phyloP scores from a whole-genome alignment of 2,113 vertebrate species.

The Erythrocebus patas region DNA sequence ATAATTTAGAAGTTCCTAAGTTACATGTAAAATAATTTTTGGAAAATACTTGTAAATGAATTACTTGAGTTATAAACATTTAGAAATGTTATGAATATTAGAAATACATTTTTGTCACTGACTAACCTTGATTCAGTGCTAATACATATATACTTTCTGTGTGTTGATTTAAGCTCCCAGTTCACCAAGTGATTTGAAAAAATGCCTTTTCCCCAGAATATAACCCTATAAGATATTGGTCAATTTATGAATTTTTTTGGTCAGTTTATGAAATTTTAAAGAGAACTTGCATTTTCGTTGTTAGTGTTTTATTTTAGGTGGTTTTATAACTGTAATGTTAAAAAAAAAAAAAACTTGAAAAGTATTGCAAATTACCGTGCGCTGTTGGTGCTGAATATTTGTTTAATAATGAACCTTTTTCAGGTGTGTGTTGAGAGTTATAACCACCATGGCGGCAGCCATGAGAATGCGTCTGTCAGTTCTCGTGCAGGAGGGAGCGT shows the following conservation, averaged over 20 bases:
- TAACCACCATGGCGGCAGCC: not conserved
- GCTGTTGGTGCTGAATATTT: slow-evolving; percentile 18
- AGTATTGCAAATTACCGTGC: not conserved
- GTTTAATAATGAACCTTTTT: slow-evolving; percentile 17
- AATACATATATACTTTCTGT: not conserved
- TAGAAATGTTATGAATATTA: not conserved
- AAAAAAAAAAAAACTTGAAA: not conserved
- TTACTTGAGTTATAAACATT: not conserved
- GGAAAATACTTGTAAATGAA: not conserved
- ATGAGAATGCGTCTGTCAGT: not conserved
- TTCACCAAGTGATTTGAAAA: not conserved
- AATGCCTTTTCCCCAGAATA: not conserved
- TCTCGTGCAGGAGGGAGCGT: not conserved
- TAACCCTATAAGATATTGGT: not conserved
- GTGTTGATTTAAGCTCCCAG: not conserved
- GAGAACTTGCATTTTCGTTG: not conserved
- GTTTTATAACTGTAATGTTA: not conserved
- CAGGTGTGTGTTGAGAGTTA: not conserved
- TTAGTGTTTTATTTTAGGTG: slow-evolving; percentile 3
- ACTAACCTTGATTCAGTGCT: not conserved
- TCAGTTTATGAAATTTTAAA: not conserved
- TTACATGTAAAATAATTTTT: not conserved
- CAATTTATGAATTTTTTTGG: not conserved
- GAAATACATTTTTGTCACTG: not conserved
- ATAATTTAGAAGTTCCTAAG: slow-evolving; percentile 18